Percentiles rank a stretch among this genome's conserved stretches.
Evolutionary conservation across 2,113 vertebrate species (phyloP).

Genomic region (Talpa occidentalis): DNA sequence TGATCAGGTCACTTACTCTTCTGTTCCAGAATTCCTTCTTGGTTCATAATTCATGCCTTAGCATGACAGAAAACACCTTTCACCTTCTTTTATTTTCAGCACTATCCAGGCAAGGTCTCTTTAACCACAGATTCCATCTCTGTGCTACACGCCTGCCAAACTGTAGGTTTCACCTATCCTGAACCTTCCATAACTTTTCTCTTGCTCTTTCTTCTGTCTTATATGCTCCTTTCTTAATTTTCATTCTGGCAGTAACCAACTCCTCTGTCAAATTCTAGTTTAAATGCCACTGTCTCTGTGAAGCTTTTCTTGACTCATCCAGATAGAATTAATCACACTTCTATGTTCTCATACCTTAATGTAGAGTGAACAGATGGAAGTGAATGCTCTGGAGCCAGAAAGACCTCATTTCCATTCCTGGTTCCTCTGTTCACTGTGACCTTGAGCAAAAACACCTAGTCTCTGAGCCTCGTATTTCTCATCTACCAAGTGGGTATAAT

Average conservation of each 20-base stretch:
- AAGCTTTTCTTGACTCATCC: slow-evolving; percentile 53
- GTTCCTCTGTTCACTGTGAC: background rate
- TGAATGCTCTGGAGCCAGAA: slow-evolving; percentile 16
- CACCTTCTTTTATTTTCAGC: background rate
- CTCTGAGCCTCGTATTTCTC: background rate
- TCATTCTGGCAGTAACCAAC: background rate
- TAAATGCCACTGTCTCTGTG: slow-evolving; percentile 30
- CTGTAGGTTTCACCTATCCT: background rate
- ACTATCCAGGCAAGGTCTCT: background rate
- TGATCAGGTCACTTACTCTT: background rate
- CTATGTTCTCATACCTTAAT: slow-evolving; percentile 1
- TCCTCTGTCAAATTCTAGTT: slow-evolving; percentile 43
- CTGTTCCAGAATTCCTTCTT: background rate
- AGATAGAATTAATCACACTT: slow-evolving; percentile 46
- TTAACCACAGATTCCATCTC: background rate
- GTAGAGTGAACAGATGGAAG: slow-evolving; percentile 11
- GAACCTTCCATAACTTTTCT: background rate
- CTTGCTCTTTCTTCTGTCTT: slow-evolving; percentile 21
- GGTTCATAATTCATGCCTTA: background rate
- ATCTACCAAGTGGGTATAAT: slow-evolving; percentile 27
- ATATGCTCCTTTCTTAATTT: background rate
- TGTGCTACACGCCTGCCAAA: background rate
- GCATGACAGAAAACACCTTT: background rate
- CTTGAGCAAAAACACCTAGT: slow-evolving; percentile 33
- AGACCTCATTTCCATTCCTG: slow-evolving; percentile 37